Base-by-base conservation (phyloP, 2,113 vertebrate genomes). In the Cephalopterus ornatus region DNA sequence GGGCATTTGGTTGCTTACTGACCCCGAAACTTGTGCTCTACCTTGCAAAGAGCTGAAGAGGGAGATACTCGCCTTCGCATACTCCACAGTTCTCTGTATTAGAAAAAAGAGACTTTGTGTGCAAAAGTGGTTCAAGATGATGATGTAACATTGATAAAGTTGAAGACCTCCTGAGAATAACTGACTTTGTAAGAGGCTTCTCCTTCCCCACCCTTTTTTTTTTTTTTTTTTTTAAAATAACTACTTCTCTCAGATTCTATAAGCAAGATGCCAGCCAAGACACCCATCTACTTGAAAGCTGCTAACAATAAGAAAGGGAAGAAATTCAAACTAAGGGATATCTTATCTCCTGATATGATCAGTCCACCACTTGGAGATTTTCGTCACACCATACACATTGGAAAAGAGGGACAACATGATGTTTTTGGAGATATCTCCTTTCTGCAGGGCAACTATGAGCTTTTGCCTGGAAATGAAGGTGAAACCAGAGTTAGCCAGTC, bases 391-490 rank as follows among this genome's bases (percentile, higher is more conserved):
- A 99, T 99, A 92, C 99, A 99, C 94, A 99, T 99, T 27, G 99
- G 99, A 65, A 99, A 98, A 89, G 99, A 99, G 8, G 99, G 99
- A 32, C 98, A 99, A 79, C 98, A 99, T 24, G 99, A 99, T 9
- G 98, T 99, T 75, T 99, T 99, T 17, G 99, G 99, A 35, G 99
- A 99, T 77, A 99, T 99, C 97, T 99, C 99, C 37, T 99, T 99
- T 97, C 98, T 99, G 42, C 99, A 99, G 92, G 99, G 99, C 28
- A 99, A 99, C 86, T 99, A 99, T 61, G 99, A 99, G 93, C 98
- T 99, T 21, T 96, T 99, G 67, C 99, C 99, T 2, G 99, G 99
- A 58, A 98, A 98, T 50, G 98, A 99, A 93, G 97, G 95, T 72
- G 98, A 98, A 84, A 90, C 92, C 1, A 74, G 86, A 88, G 41